Evolutionary conservation across 2,113 vertebrate species (phyloP).

Genomic region (Muscicapa adusta): DNA sequence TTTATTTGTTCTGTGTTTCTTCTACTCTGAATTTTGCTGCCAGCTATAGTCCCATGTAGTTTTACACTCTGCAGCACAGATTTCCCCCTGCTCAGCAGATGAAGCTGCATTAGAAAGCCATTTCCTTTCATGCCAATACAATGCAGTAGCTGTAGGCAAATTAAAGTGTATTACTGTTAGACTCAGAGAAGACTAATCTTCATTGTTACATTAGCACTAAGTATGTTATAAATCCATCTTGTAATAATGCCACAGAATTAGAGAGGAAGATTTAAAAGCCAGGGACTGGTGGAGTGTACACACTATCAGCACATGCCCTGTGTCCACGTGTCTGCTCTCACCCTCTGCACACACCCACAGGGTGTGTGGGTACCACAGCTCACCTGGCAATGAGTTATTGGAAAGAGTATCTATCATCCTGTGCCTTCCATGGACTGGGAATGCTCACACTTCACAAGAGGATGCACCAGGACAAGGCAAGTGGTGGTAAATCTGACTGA

Average conservation of each 20-base stretch:
- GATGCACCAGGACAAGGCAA: neutral
- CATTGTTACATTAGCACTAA: conserved; percentile 56
- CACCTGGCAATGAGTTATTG: neutral
- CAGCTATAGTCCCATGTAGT: conserved; percentile 43
- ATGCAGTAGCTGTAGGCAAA: conserved; percentile 65
- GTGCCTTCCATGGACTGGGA: neutral
- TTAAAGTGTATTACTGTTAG: conserved; percentile 45
- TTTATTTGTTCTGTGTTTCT: conserved; percentile 62
- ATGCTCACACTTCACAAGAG: neutral
- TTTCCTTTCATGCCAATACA: conserved; percentile 57
- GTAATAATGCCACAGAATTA: conserved; percentile 39
- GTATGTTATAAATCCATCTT: conserved; percentile 70
- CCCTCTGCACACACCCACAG: neutral
- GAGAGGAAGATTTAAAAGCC: neutral
- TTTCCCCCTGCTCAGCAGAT: conserved; percentile 67
- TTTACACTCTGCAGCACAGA: conserved; percentile 65
- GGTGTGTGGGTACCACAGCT: neutral
- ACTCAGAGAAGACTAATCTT: conserved; percentile 64
- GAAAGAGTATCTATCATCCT: neutral
- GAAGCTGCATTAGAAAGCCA: conserved; percentile 68
- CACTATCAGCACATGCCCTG: neutral
- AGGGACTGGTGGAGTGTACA: neutral
- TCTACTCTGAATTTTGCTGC: conserved; percentile 58
- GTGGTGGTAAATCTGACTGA: neutral
- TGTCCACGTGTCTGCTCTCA: neutral